phyloP scores from a whole-genome alignment of 1,140 invertebrate genomes.

The Diorhabda carinulata region DNA sequence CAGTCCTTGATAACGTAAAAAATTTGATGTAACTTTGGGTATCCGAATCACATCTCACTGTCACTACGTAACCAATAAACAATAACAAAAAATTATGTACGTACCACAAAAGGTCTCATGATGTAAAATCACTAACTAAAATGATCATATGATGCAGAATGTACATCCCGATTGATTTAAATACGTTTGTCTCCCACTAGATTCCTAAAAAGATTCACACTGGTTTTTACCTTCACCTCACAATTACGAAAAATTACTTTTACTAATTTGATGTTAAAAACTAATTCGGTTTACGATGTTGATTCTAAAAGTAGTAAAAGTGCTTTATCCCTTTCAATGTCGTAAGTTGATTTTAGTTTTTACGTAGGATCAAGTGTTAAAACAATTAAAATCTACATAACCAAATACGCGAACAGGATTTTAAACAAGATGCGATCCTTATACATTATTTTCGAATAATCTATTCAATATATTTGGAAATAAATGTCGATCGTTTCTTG shows the following conservation, averaged over 20 bases:
- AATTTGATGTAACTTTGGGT: neutral
- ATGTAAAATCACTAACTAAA: constrained; percentile 19
- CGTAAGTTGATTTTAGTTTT: no score
- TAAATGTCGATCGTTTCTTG: no score
- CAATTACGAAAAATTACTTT: constrained; percentile 22
- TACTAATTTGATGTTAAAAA: constrained; percentile 19
- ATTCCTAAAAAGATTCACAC: constrained; percentile 17
- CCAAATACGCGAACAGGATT: no score
- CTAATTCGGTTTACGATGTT: constrained; percentile 7
- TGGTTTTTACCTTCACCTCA: constrained; percentile 21
- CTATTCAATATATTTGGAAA: no score
- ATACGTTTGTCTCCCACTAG: constrained; percentile 21
- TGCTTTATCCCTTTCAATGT: no score
- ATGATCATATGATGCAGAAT: constrained; percentile 22
- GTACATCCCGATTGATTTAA: constrained; percentile 22
- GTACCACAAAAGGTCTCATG: constrained; percentile 21
- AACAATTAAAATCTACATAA: no score
- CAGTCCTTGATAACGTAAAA: no score
- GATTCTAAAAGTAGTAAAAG: no score
- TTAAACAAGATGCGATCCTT: no score
- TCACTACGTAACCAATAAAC: neutral
- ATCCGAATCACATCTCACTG: constrained; percentile 7
- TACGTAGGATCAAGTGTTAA: no score
- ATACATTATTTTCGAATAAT: no score
- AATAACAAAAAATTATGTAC: constrained; percentile 12